Base-by-base conservation (phyloP, 2,113 vertebrate genomes). In the Oceanites oceanicus region DNA sequence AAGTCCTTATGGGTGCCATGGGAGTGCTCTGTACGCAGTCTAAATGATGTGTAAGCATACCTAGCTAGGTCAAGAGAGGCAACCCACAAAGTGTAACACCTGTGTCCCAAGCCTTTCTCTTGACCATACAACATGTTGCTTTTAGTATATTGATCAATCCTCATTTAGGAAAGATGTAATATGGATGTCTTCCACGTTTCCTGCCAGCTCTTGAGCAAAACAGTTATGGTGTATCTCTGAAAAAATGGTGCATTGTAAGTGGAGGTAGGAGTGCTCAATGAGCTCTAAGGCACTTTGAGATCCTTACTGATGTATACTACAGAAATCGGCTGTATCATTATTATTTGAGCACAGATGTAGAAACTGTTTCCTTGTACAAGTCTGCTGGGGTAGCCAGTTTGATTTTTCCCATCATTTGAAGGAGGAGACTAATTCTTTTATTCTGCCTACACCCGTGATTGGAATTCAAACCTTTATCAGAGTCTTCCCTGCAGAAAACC, bases 381-480 rank as follows among this genome's bases (percentile, higher is more conserved):
- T 75, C 40, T 74, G 25, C 50, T 45, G n/a, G 59, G 34, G 23
- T 58, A 61, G 55, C 32, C 27, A 44, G 50, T 62, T 86, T 88
- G 40, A 53, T 84, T 73, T 91, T 88, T 47, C 62, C 36, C 45
- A 42, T 80, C 20, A 29, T 65, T 91, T 75, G 84, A 86, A 96
- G 45, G 36, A 85, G 66, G 26, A 94, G 19, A 45, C 20, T 72
- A 80, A 78, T 70, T 89, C 6, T 81, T 95, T 91, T 66, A 47
- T 82, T 85, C 77, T 96, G 71, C 58, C 62, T 94, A 82, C 58
- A 47, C n/a, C 58, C 73, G 15, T 68, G 42, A 58, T 6, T 79
- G 86, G 80, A 92, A 97, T 96, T 91, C 80, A 91, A 71, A 76
- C 66, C 62, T 90, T 94, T 77, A 96, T 96, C 86, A 79, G 14